Percentiles rank a stretch among this genome's conserved stretches.
phyloP scores from a whole-genome alignment of 2,797 vertebrate genomes.

The Lepilemur ruficaudatus region DNA sequence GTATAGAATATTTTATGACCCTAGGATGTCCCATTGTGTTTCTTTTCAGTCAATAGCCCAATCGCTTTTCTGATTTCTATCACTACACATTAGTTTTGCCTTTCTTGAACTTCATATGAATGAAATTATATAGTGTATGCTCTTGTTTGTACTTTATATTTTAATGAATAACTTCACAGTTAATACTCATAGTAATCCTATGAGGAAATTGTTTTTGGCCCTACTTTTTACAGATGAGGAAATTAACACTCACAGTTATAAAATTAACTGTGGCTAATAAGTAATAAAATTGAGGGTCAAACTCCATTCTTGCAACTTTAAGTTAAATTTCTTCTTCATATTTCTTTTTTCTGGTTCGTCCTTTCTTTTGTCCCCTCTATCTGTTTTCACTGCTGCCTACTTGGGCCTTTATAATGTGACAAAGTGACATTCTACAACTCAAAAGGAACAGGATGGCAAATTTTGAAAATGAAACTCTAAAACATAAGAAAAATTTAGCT shows the following conservation, averaged over 20 bases:
- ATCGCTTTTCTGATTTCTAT: neutral
- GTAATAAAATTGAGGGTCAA: neutral
- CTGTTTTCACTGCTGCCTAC: neutral
- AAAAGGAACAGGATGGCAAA: neutral
- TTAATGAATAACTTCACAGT: neutral
- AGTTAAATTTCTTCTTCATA: neutral
- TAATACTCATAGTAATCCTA: neutral
- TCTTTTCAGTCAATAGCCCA: neutral
- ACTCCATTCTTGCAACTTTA: neutral
- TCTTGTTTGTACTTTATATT: neutral
- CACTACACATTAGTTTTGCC: neutral
- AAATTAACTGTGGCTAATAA: neutral
- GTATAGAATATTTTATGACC: neutral
- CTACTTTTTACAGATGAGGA: neutral
- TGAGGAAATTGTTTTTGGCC: neutral
- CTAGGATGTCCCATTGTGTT: neutral
- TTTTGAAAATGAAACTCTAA: neutral
- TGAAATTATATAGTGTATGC: neutral
- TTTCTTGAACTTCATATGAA: neutral
- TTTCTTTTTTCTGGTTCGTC: neutral
- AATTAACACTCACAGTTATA: neutral
- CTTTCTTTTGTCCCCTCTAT: neutral
- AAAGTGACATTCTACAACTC: neutral
- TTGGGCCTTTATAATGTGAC: neutral
- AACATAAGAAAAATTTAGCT: neutral